Conservation (phyloP, 2,888 invertebrate species). For the Andrena marginata region DNA sequence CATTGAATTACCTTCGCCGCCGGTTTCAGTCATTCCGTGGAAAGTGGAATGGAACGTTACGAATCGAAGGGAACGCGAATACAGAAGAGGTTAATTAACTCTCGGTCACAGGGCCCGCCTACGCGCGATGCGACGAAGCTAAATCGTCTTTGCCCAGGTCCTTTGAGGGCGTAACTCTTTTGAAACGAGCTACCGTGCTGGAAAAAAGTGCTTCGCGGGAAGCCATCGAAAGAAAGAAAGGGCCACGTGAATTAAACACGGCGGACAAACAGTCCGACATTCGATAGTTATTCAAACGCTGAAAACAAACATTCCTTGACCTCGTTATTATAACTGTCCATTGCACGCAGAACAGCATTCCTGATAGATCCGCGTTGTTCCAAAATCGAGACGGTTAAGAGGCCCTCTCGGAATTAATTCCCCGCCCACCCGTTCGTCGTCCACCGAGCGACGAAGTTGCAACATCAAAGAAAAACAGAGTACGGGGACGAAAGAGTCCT, state of each 20-base stretch:
- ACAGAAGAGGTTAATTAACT: background rate
- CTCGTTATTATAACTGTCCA: no score
- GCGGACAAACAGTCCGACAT: background rate
- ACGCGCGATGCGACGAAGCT: background rate
- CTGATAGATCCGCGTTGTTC: background rate
- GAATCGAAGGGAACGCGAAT: background rate
- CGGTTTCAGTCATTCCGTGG: background rate
- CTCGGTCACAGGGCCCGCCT: background rate
- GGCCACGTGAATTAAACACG: background rate
- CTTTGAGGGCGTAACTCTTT: background rate
- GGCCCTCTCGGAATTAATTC: conserved; percentile 18
- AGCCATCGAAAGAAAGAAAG: background rate
- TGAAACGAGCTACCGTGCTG: background rate
- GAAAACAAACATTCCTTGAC: no score
- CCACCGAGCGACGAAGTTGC: background rate
- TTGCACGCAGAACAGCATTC: background rate
- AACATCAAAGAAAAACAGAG: background rate
- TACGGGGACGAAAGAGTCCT: conserved; percentile 6
- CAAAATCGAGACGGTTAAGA: background rate
- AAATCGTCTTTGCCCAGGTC: background rate
- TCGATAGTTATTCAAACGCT: background rate
- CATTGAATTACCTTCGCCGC: background rate
- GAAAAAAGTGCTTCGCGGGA: background rate
- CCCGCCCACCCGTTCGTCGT: background rate
- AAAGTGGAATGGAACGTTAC: background rate